These are phyloP conservation scores for Xenops minutus DNA, from an alignment of 2,797 vertebrate genomes.

Conservation along the genomic window DNA sequence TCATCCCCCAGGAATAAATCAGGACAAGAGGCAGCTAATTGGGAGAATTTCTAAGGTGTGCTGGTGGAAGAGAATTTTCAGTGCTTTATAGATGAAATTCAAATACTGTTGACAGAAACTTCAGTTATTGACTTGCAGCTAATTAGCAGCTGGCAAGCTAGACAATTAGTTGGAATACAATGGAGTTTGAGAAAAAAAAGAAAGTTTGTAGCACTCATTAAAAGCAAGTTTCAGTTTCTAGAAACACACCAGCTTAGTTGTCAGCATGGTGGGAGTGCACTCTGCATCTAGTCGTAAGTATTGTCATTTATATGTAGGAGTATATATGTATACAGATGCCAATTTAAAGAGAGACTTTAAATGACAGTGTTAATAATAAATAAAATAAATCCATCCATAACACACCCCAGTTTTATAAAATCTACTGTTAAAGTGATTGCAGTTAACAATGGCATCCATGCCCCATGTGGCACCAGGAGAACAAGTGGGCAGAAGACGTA, in stretches of 20 bases:
- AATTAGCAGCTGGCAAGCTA: neutral
- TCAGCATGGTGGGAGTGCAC: neutral
- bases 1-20: neutral
- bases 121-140: neutral
- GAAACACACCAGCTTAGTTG: neutral
- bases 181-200: neutral
- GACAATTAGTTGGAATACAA: neutral
- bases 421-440: neutral
- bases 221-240: neutral
- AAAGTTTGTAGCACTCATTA: neutral
- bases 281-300: neutral
- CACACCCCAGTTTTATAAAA: neutral
- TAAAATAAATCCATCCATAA: no score
- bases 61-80: neutral
- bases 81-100: neutral
- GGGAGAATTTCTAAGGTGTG: neutral
- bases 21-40: neutral
- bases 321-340: neutral
- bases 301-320: neutral
- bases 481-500: neutral
- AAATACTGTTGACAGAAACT: neutral
- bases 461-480: neutral
- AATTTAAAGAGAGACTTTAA: neutral
- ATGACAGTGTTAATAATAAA: neutral
- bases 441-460: neutral